Percentiles rank a stretch among this genome's conserved stretches.
Conservation (phyloP, 1,140 invertebrate species). For the Pteromalus puparum region DNA sequence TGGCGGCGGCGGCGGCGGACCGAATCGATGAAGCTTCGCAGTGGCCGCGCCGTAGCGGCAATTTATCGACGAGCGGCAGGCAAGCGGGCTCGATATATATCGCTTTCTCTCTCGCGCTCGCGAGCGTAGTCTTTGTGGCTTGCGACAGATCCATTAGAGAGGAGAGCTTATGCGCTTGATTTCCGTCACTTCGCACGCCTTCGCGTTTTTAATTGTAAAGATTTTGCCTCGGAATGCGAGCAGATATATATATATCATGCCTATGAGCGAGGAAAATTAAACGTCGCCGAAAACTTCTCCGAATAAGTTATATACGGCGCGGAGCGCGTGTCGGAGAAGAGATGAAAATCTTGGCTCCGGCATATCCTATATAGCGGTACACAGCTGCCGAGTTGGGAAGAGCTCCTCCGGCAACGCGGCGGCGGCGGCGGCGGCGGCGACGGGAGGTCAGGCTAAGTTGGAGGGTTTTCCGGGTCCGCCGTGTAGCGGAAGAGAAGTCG, state of each 20-base stretch:
- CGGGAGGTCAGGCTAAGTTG: slow-evolving; percentile 49
- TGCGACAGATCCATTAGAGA: too few species aligned
- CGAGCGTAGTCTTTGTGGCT: too few species aligned
- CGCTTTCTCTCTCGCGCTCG: too few species aligned
- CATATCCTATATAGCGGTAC: not conserved
- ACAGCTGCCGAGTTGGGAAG: slow-evolving; percentile 1
- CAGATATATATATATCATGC: too few species aligned
- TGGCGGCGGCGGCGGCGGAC: not conserved
- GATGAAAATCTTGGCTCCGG: slow-evolving; percentile 8
- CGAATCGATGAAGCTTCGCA: not conserved
- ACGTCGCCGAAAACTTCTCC: not conserved
- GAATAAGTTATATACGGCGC: not conserved
- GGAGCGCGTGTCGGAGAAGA: not conserved
- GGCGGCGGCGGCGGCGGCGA: too few species aligned
- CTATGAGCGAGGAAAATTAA: not conserved
- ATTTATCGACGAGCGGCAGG: not conserved
- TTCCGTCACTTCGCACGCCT: too few species aligned
- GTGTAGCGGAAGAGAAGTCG: slow-evolving; percentile 27
- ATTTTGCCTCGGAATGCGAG: too few species aligned
- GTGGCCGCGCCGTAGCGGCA: not conserved
- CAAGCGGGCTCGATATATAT: not conserved
- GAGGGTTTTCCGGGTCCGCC: slow-evolving; percentile 40
- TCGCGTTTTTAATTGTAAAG: too few species aligned
- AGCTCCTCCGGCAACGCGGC: slow-evolving; percentile 19
- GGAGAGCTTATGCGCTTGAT: too few species aligned